Evolutionary conservation across 2,888 invertebrate genomes (phyloP).

Genomic region (Acronicta psi): DNA sequence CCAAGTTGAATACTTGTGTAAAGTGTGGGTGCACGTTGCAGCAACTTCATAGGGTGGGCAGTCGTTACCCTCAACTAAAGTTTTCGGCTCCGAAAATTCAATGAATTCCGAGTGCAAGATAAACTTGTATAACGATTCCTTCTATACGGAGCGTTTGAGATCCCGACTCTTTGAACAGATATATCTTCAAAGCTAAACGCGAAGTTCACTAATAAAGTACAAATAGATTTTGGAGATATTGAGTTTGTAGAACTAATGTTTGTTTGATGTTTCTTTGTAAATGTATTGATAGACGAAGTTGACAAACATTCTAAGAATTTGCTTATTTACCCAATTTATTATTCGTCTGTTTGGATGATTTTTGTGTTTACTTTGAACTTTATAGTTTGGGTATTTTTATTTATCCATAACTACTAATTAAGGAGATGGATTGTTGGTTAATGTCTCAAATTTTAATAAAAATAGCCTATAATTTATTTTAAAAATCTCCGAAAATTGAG

Average conservation of each 20-base stretch:
- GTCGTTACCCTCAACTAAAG: constrained; percentile 48
- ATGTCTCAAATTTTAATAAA: too few relatives aligned
- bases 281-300: constrained; percentile 34
- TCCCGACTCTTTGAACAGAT: constrained; percentile 37
- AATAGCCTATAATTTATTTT: too few relatives aligned
- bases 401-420: too few relatives aligned
- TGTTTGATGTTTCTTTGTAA: constrained; percentile 31
- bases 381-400: too few relatives aligned
- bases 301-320: constrained; percentile 33
- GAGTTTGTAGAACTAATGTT: constrained; percentile 15
- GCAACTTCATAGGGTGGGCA: constrained; percentile 38
- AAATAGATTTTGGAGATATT: constrained; percentile 38
- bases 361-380: too few relatives aligned
- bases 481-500: too few relatives aligned
- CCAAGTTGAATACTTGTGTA: constrained; percentile 28
- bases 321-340: constrained; percentile 14
- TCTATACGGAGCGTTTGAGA: constrained; percentile 33
- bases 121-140: constrained; percentile 52
- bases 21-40: constrained; percentile 34
- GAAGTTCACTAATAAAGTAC: constrained; percentile 41
- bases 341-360: too few relatives aligned
- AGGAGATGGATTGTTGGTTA: too few relatives aligned
- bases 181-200: constrained; percentile 28
- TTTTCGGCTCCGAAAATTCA: constrained; percentile 49
- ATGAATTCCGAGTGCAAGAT: constrained; percentile 49